These are phyloP conservation scores for Andrena chrysosceles DNA, from an alignment of 2,888 invertebrate genomes.

Conservation along the genomic window DNA sequence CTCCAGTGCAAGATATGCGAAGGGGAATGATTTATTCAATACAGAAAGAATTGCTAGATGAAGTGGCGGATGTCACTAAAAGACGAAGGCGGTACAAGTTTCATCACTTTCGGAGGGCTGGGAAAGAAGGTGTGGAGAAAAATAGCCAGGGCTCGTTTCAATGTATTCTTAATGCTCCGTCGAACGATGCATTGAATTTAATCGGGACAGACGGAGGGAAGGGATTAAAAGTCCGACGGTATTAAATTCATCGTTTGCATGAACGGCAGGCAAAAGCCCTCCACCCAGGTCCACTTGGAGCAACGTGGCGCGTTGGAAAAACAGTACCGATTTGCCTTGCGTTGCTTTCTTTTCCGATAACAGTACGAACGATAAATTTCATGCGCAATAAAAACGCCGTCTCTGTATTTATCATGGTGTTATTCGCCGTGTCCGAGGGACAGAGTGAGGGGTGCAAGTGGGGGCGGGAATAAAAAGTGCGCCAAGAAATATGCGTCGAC, in stretches of 20 bases:
- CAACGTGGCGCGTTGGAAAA: constrained; percentile 8
- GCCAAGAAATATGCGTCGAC: constrained; percentile 21
- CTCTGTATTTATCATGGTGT: constrained; percentile 50
- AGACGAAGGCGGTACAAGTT: not conserved
- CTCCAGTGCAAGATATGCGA: not conserved
- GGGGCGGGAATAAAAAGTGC: constrained; percentile 11
- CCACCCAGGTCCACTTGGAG: not conserved
- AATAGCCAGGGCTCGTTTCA: constrained; percentile 8
- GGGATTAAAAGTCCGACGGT: constrained; percentile 11
- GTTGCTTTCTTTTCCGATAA: constrained; percentile 35
- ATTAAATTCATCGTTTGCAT: constrained; percentile 31
- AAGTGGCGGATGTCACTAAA: constrained; percentile 36
- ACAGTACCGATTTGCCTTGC: constrained; percentile 16
- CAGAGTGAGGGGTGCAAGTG: not conserved
- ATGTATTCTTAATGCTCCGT: constrained; percentile 9
- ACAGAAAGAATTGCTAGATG: constrained; percentile 1
- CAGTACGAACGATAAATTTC: constrained; percentile 49
- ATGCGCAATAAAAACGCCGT: constrained; percentile 42
- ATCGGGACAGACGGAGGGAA: not conserved
- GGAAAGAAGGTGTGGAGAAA: not conserved
- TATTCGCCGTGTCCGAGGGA: constrained; percentile 20
- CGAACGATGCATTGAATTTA: constrained; percentile 12
- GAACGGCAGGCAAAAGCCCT: constrained; percentile 5
- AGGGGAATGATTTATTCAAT: constrained; percentile 38
- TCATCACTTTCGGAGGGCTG: constrained; percentile 7